phyloP scores from a whole-genome alignment of 2,113 vertebrate genomes.

The Harpagus bidentatus region DNA sequence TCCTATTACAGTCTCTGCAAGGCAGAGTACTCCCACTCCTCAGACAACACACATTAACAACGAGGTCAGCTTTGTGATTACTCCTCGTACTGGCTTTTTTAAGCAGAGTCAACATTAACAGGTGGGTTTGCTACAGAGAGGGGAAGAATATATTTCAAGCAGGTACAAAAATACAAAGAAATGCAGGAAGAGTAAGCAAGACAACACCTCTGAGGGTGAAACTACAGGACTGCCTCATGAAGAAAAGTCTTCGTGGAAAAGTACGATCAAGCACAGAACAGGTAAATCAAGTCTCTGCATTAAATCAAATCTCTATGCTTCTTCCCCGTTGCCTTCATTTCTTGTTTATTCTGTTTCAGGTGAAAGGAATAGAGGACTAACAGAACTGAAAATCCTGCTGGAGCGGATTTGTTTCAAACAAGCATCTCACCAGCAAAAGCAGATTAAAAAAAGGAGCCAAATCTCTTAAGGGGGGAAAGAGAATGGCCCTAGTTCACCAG shows the following conservation, averaged over 20 bases:
- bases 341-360: neutral
- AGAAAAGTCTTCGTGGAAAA: neutral
- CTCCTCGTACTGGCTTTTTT: neutral
- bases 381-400: neutral
- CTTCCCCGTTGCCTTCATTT: neutral
- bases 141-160: neutral
- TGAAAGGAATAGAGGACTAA: neutral
- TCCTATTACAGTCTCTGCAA: neutral
- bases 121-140: neutral
- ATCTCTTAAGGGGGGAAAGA: neutral
- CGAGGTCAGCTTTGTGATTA: neutral
- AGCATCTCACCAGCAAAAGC: neutral
- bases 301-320: neutral
- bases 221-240: neutral
- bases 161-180: neutral
- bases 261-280: neutral
- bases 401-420: neutral
- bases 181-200: neutral
- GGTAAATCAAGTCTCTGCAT: neutral
- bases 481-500: accelerated
- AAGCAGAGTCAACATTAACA: neutral
- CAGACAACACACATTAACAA: neutral
- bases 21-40: neutral
- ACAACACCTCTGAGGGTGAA: neutral
- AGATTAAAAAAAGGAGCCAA: neutral